Base-by-base conservation (phyloP, 2,113 vertebrate genomes). In the Caranx melampygus region DNA sequence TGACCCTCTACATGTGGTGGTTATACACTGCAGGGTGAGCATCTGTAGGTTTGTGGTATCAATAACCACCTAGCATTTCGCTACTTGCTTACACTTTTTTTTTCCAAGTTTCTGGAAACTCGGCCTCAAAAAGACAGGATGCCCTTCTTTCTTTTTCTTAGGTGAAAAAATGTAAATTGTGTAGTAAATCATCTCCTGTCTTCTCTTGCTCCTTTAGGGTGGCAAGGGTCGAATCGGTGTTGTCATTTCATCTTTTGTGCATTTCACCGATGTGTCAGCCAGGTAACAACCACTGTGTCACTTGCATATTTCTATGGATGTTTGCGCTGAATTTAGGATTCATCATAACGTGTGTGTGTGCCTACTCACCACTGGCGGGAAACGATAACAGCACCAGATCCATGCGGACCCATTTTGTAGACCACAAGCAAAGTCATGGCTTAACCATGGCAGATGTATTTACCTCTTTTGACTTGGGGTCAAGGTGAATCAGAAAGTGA, bases 221-320 rank as follows among this genome's bases (percentile, higher is more conserved):
- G 96, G 96, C 58, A 99, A 97, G 89, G 97, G 97, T 86, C 96
- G 97, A 79, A 97, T 98, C 5, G 98, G 98, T 0, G 97, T 99
- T 31, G 95, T 99, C 85, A 96, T 98, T 83, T 97, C 97, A 0
- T 98, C 97, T 0, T 99, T 98, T 79, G 97, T 98, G 92, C 94
- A 99, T 85, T 99, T 99, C 94, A 98, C 97, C 61, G 95, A 96
- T 21, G 95, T 98, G 63, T 99, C 97, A 5, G 96, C 97, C 92
- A 98, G 98, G 98, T 99, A 96, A 90, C 87, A 34, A 13, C 68
- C 4, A 10, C 54, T 6, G 3, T 59, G 55, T 45, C 20, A 78
- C 49, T 80, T 60, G 31, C 8, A 3, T 66, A 34, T 72, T 67
- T 58, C 72, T 49, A n/a, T 54, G 76, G 80, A 70, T 51, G 34